phyloP scores from a whole-genome alignment of 2,797 vertebrate species.

The Cyclura pinguis region DNA sequence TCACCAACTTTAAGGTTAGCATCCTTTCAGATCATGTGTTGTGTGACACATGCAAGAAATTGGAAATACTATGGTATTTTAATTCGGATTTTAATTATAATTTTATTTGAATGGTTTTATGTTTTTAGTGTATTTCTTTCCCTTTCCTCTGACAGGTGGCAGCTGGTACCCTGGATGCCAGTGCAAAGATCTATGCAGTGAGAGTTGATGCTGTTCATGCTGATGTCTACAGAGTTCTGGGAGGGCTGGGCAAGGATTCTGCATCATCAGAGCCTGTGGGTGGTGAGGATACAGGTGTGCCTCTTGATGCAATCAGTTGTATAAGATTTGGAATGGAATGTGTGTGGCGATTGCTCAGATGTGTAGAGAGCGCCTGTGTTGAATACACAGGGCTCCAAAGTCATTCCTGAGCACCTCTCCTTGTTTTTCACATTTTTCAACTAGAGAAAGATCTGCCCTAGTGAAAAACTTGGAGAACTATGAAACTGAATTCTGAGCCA shows the following conservation, averaged over 20 bases:
- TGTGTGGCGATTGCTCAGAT: background rate
- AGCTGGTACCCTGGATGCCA: slow-evolving; percentile 93
- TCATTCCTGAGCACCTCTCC: background rate
- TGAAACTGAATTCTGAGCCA: background rate
- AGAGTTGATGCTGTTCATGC: slow-evolving; percentile 94
- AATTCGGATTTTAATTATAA: no score
- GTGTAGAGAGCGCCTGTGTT: no score
- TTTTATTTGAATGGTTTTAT: no score
- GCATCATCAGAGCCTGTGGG: slow-evolving; percentile 68
- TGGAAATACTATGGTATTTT: no score
- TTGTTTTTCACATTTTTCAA: background rate
- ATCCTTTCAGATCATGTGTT: background rate
- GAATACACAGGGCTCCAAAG: background rate
- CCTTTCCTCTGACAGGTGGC: slow-evolving; percentile 83
- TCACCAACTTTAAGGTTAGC: slow-evolving; percentile 94
- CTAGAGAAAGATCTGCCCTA: background rate
- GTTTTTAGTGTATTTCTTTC: background rate
- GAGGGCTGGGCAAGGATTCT: slow-evolving; percentile 86
- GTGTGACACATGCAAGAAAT: background rate
- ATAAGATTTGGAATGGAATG: background rate
- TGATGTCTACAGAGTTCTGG: slow-evolving; percentile 91
- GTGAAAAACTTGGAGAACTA: background rate
- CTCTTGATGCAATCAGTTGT: background rate
- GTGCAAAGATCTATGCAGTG: slow-evolving; percentile 95
- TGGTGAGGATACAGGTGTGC: slow-evolving; percentile 62